Percentiles rank a stretch among this genome's conserved stretches.
Evolutionary conservation across 2,113 vertebrate species (phyloP).

Genomic region (Gallinago media): DNA sequence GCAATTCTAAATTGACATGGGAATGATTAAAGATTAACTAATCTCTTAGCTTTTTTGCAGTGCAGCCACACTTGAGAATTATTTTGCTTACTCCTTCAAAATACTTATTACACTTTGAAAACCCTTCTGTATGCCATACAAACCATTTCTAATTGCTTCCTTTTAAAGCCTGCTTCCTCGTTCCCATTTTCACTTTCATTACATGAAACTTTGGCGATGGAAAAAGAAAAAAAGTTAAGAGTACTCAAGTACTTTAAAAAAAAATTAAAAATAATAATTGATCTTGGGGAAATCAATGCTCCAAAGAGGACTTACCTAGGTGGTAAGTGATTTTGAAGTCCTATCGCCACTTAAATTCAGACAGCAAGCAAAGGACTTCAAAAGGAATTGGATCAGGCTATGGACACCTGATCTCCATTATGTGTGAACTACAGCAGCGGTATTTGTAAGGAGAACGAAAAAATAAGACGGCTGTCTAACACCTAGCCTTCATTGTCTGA

Average conservation of each 20-base stretch:
- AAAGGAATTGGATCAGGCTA: background rate
- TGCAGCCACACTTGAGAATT: constrained; percentile 20
- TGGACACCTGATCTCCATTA: background rate
- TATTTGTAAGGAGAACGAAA: background rate
- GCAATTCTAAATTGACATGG: constrained; percentile 8
- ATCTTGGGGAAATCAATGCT: background rate
- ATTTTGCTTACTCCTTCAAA: constrained; percentile 14
- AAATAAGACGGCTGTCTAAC: background rate
- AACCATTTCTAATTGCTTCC: background rate
- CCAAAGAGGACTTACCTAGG: background rate
- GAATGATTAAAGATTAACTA: constrained; percentile 55
- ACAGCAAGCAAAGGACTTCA: background rate
- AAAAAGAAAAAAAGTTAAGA: background rate
- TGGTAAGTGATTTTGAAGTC: background rate
- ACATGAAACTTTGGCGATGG: background rate
- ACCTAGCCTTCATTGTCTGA: background rate
- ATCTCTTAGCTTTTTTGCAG: background rate
- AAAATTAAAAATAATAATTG: background rate
- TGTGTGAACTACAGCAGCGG: background rate
- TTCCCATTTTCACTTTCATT: background rate
- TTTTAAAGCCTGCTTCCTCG: constrained; percentile 3
- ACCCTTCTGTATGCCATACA: background rate
- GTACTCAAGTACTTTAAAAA: background rate
- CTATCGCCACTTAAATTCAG: background rate
- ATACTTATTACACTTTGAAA: constrained; percentile 18